Conservation (phyloP, 2,797 vertebrate species). For the Xiphophorus birchmanni region DNA sequence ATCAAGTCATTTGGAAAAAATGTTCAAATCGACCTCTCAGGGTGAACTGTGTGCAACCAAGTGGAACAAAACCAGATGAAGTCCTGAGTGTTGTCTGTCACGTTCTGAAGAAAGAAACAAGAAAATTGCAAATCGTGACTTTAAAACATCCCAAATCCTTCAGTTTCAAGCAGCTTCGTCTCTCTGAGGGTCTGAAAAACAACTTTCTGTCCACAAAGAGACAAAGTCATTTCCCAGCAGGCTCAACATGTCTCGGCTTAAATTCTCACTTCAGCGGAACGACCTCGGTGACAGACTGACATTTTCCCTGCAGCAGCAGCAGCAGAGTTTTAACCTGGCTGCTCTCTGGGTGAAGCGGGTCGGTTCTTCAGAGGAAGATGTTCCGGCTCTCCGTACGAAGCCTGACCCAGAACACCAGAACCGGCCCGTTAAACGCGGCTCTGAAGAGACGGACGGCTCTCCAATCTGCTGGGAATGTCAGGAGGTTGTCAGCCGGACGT, state of each 20-base stretch:
- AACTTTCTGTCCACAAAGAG: background rate
- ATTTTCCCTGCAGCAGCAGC: background rate
- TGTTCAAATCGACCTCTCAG: no score
- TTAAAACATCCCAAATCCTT: background rate
- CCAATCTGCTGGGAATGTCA: no score
- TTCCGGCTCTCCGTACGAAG: background rate
- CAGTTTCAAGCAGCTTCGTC: background rate
- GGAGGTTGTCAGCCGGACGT: no score
- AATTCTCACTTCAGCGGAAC: background rate
- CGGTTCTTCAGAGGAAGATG: background rate
- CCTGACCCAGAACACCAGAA: background rate
- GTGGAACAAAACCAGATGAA: no score
- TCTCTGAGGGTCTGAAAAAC: background rate
- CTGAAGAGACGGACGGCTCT: constrained; percentile 6
- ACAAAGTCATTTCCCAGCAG: no score
- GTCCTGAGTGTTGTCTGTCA: no score
- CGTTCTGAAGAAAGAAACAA: background rate
- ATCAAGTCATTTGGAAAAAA: no score
- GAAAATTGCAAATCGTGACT: background rate
- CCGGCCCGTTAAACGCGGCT: constrained; percentile 1
- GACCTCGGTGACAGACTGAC: background rate
- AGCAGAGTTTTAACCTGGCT: background rate
- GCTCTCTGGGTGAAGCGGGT: background rate
- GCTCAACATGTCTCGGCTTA: background rate
- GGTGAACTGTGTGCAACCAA: no score